Percentiles rank a stretch among this genome's conserved stretches.
These are phyloP conservation scores for Esperia sulphurella DNA, from an alignment of 2,888 invertebrate genomes.

Conservation along the genomic window DNA sequence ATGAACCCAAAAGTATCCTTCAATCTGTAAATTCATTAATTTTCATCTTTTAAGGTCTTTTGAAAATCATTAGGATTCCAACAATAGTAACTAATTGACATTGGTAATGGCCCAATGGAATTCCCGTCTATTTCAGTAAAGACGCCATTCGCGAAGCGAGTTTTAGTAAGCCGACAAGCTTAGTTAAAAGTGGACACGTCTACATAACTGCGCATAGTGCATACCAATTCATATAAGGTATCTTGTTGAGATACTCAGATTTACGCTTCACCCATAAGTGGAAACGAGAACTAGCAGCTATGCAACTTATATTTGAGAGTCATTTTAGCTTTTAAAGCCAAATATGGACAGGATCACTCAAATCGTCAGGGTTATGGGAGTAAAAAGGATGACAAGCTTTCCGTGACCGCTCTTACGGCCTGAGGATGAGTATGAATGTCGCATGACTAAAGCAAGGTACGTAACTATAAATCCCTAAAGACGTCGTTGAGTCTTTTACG, in stretches of 20 bases:
- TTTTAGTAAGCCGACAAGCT: conserved; percentile 31
- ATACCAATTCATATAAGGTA: conserved; percentile 19
- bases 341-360: conserved; percentile 23
- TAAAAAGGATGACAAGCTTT: conserved; percentile 34
- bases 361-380: conserved; percentile 28
- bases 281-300: conserved; percentile 29
- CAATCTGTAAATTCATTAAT: no score
- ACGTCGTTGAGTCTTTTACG: conserved; percentile 34
- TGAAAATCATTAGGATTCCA: not conserved
- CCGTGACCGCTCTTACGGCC: conserved; percentile 51
- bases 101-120: conserved; percentile 17
- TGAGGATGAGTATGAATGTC: conserved; percentile 46
- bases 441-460: conserved; percentile 27
- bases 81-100: not conserved
- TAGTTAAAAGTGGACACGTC: conserved; percentile 27
- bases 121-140: conserved; percentile 61
- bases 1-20: no score
- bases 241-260: conserved; percentile 30
- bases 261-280: conserved; percentile 27
- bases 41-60: no score
- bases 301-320: conserved; percentile 29
- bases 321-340: conserved; percentile 23
- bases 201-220: conserved; percentile 19
- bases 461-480: conserved; percentile 39
- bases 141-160: conserved; percentile 50